phyloP scores from a whole-genome alignment of 2,797 vertebrate species.

The Ciconia nigra region DNA sequence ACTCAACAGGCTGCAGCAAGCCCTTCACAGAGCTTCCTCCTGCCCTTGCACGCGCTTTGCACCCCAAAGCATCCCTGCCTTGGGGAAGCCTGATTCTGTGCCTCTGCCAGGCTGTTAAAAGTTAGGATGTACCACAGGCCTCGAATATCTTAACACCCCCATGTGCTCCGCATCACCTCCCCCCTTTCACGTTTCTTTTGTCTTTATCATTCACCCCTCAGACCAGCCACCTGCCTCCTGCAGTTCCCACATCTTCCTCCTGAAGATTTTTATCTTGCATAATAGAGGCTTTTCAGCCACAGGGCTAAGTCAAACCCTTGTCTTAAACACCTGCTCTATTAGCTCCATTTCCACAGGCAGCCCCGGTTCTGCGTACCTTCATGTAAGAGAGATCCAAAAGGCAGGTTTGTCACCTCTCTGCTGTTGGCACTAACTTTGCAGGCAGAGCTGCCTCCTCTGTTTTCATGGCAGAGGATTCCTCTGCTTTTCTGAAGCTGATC shows the following conservation, averaged over 20 bases:
- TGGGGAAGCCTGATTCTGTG: not conserved
- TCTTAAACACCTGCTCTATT: not conserved
- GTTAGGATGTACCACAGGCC: not conserved
- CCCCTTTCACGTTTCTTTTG: not conserved
- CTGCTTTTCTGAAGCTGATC: not conserved
- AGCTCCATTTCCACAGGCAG: not conserved
- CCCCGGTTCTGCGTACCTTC: accelerated
- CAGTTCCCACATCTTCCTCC: not conserved
- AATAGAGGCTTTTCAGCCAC: not conserved
- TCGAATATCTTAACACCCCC: accelerated
- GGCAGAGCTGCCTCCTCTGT: not conserved
- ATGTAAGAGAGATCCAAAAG: not conserved
- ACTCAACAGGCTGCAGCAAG: not conserved
- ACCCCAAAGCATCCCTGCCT: not conserved
- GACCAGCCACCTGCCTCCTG: not conserved
- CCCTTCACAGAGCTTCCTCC: not conserved
- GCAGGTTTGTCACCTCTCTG: not conserved
- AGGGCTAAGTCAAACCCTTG: not conserved
- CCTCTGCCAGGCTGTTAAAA: not conserved
- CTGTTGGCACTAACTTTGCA: not conserved
- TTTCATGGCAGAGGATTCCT: not conserved
- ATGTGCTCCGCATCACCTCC: too few species aligned
- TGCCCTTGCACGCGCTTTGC: not conserved
- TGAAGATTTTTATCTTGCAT: not conserved
- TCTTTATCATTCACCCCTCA: not conserved